Evolutionary conservation across 2,113 vertebrate species (phyloP), one percentile per base, ranked within the genome.

Genomic region (Manacus vitellinus): DNA sequence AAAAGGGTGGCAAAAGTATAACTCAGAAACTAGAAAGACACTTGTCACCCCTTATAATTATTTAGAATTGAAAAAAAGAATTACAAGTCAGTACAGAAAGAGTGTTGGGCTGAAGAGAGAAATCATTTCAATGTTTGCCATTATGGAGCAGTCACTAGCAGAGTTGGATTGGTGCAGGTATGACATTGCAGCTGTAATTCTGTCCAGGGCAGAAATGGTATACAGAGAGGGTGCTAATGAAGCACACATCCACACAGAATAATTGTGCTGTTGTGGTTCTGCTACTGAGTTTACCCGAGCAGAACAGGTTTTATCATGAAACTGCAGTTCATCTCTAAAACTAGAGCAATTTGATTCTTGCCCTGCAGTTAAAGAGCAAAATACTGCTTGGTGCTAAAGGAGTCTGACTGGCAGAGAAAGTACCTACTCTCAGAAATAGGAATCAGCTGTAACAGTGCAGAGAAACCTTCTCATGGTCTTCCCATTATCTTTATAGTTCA

Each of bases 231-330:
- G 14, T 91, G 58, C 61, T n/a, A 30, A 33, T 9, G 12, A 33
- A 65, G 41, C 12, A 15, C 67, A 13, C 5, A 7, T 12, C 4
- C 3, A 23, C 35, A 31, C 0, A n/a, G 35, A 66, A 0, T 23
- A 61, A 49, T 5, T 37, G 37, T 14, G 54, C 23, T 67, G 11
- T 2, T 47, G 43, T 6, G 43, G 46, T 37, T 80, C 79, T 77
- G 67, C 46, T 56, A 4, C 51, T 7, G 25, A 37, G 27, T 28
- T 74, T 55, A 56, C 35, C 5, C 1, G 52, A 31, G 35, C 0
- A 70, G 56, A 76, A 72, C 12, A 87, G n/a, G 33, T 19, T 92
- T 84, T 54, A 70, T 12, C 11, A 1, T 16, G n/a, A 54, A 89
- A 75, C 30, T 39, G 12, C 18, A 63, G 19, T 10, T 27, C 10